Evolutionary conservation across 1,140 invertebrate genomes (phyloP), one percentile per base, ranked within the genome.

Genomic region (Epicauta chinensis): DNA sequence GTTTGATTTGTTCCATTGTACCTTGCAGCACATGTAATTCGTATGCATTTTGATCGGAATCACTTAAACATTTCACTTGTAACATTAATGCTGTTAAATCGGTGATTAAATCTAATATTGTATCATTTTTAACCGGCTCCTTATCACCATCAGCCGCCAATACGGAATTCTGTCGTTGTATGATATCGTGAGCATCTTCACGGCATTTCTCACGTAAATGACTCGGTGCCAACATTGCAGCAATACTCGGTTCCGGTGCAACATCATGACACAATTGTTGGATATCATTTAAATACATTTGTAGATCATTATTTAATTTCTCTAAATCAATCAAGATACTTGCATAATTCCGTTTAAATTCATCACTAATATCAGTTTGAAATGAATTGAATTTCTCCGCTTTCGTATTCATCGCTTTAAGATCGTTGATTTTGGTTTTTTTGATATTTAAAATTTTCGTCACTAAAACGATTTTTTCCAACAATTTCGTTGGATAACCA

Each of bases 1-100:
- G 78, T 72, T 89, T 87, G 30, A 97, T 91, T 64, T 93, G 87
- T 61, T 88, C 82, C 71, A 97, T 83, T 16, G 92, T 93, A 23
- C 92, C 92, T 77, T 95, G 87, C 10, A 98, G 75, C 17, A 96
- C 90, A 72, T 93, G 90, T 45, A 95, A 75, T 70, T 97, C 92
- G 73, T 94, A 93, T 3, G 88, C 84, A 73, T 90, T 93, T 67
- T 89, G 81, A 69, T 95, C 89, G 36, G 86, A 89, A 72, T 92
- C 89, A 7, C 89, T 87, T 52, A 98, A 76, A 70, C 84, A 91
- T 82, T 91, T 94, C 0, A 96, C 85, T 78, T 97, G 92, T 34
- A 96, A 74, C 81, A 98, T 85, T 17, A 98, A 73, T 0, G 92
- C 91, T 14, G 91, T 91, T 14, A 98, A 77, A 71, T 92, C 86